Evolutionary conservation across 2,113 vertebrate species (phyloP).

Genomic region (Tragelaphus buxtoni): DNA sequence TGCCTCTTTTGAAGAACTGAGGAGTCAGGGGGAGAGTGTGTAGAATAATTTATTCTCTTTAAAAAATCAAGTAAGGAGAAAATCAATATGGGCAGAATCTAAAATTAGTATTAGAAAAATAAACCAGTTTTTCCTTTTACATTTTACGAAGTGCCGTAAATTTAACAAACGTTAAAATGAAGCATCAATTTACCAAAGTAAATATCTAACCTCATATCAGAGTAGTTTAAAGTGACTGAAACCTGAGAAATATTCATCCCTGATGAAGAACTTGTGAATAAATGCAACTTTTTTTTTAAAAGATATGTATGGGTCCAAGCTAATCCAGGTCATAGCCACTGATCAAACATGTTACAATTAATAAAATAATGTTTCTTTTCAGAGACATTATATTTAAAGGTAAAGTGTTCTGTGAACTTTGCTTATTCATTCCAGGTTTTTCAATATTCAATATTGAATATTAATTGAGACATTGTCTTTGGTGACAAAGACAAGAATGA

Average conservation of each 20-base stretch:
- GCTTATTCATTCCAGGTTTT: background rate
- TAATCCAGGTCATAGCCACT: background rate
- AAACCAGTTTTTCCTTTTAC: background rate
- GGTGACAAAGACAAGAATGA: background rate
- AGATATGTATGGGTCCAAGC: background rate
- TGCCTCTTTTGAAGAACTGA: background rate
- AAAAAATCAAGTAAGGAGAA: background rate
- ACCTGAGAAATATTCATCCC: background rate
- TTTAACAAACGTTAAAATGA: background rate
- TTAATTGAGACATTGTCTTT: background rate
- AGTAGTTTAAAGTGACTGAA: background rate
- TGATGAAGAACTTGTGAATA: background rate
- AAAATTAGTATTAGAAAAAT: conserved; percentile 23
- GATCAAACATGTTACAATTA: background rate
- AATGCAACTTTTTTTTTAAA: background rate
- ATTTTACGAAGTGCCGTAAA: background rate
- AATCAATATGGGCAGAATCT: background rate
- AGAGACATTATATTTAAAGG: background rate
- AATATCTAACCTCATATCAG: background rate
- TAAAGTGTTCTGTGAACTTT: background rate
- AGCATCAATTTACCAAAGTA: background rate
- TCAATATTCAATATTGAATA: background rate
- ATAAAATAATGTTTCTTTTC: background rate
- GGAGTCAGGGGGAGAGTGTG: background rate
- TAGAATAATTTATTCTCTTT: background rate